Evolutionary conservation across 2,113 vertebrate species (phyloP).

Genomic region (Prionailurus bengalensis): DNA sequence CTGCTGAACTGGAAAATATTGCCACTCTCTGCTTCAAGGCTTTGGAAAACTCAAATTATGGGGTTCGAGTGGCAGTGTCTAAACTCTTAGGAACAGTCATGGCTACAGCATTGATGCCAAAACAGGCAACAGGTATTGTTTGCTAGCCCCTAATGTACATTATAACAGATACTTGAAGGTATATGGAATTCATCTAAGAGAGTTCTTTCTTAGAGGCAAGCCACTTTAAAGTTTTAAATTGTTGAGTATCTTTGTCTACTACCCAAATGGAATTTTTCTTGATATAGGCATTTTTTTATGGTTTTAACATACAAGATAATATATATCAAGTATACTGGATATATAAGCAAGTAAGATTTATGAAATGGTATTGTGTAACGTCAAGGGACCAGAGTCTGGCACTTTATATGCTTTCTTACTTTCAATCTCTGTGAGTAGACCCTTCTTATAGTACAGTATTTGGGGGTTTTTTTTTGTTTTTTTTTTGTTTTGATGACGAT

Average conservation of each 20-base stretch:
- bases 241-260: conserved; percentile 5
- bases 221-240: conserved; percentile 48
- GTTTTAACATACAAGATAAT: not conserved
- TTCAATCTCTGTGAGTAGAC: not conserved
- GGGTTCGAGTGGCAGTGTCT: conserved; percentile 96
- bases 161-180: not conserved
- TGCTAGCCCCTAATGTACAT: not conserved
- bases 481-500: not conserved
- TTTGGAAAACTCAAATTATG: conserved; percentile 98
- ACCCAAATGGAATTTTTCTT: conserved; percentile 45
- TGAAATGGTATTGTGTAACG: conserved; percentile 1
- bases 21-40: conserved; percentile 98
- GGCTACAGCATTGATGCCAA: conserved; percentile 98
- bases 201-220: not conserved
- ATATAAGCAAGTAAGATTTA: not conserved
- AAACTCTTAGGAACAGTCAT: conserved; percentile 97
- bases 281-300: not conserved
- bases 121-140: conserved; percentile 95
- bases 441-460: not conserved
- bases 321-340: not conserved
- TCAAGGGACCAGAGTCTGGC: not conserved
- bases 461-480: not conserved
- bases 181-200: conserved; percentile 1
- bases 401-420: not conserved
- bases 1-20: conserved; percentile 97